A percentile compares a stretch with the other conserved stretches of the same genome.
These are phyloP conservation scores for Leucophenga montana DNA, from an alignment of 2,888 invertebrate species.

Conservation along the genomic window DNA sequence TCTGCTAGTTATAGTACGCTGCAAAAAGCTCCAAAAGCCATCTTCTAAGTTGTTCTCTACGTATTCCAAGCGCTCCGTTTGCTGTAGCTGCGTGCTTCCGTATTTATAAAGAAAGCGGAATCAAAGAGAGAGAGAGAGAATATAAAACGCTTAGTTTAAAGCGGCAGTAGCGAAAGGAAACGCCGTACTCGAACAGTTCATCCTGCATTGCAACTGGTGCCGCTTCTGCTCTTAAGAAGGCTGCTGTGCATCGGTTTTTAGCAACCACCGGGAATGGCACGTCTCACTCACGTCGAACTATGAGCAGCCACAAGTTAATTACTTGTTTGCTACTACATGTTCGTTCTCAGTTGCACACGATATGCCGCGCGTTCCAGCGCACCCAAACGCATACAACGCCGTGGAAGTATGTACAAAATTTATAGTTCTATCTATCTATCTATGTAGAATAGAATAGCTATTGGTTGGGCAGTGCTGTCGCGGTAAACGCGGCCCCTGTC, in stretches of 20 bases:
- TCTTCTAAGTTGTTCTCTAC: not conserved
- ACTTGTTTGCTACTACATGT: not conserved
- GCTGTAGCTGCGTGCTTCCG: constrained; percentile 14
- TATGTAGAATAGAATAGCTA: not conserved
- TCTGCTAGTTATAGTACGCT: not conserved
- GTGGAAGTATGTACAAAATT: constrained; percentile 12
- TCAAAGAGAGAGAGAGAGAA: not conserved
- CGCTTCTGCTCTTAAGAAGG: not conserved
- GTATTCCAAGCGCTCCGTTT: not conserved
- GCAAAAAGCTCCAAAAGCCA: constrained; percentile 12
- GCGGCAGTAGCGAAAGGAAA: not conserved
- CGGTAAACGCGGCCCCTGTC: constrained; percentile 58
- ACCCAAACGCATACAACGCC: not conserved
- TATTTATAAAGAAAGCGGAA: not conserved
- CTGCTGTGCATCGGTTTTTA: not conserved
- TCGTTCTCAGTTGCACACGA: constrained; percentile 52
- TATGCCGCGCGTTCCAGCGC: constrained; percentile 53
- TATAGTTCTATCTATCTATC: no score
- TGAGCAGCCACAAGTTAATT: no score
- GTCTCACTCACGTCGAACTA: no score
- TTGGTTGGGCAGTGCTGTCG: constrained; percentile 54
- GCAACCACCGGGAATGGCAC: no score
- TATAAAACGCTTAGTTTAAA: constrained; percentile 3
- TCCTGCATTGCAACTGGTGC: not conserved
- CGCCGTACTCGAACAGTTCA: not conserved